A percentile compares a stretch with the other conserved stretches of the same genome.
These are phyloP conservation scores for Heliocidaris tuberculata DNA, from an alignment of 35 echinoderm and acorn worm genomes.

Conservation along the genomic window DNA sequence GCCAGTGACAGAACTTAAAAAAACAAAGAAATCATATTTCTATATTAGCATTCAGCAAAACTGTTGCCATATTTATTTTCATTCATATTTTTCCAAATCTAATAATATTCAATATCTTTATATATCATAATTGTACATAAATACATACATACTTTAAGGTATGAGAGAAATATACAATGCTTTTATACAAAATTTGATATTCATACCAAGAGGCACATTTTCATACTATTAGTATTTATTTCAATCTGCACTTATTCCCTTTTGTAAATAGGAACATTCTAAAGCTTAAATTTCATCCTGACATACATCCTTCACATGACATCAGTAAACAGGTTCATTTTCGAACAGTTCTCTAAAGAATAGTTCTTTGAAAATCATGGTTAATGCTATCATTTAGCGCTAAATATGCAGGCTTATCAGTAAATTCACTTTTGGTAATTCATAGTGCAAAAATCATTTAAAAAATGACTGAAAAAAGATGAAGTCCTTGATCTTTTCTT, in stretches of 20 bases:
- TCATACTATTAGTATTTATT: background rate
- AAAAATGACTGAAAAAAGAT: too few relatives aligned
- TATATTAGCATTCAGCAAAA: background rate
- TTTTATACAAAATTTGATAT: background rate
- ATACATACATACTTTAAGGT: background rate
- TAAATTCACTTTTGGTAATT: too few relatives aligned
- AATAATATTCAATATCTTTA: background rate
- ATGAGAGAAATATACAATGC: background rate
- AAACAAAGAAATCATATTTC: background rate
- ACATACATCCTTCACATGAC: background rate
- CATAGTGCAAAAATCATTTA: too few relatives aligned
- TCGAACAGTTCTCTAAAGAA: too few relatives aligned
- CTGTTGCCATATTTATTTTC: background rate
- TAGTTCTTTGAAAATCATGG: too few relatives aligned
- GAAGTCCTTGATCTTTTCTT: too few relatives aligned
- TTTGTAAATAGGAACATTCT: background rate
- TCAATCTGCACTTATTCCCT: background rate
- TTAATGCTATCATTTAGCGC: too few relatives aligned
- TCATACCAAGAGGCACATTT: background rate
- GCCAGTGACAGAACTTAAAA: background rate
- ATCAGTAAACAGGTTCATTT: background rate
- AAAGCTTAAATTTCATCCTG: background rate
- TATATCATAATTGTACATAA: background rate
- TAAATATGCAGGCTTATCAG: too few relatives aligned
- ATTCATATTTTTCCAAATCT: background rate